Evolutionary conservation across 1,140 invertebrate genomes (phyloP).

Genomic region (Tenebrio molitor): DNA sequence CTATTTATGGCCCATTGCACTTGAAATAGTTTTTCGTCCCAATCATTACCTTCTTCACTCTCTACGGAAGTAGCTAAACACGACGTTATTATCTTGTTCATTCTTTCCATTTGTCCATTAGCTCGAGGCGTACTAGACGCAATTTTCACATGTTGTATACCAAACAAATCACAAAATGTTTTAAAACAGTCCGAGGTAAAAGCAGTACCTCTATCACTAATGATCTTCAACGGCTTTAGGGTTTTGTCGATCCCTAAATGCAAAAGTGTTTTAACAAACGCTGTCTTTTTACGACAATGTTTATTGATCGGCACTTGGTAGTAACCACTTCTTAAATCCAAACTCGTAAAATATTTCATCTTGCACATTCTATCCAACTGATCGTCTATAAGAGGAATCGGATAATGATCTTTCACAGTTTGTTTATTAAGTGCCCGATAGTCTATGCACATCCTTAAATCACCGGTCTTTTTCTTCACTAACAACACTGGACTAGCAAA

Average conservation of each 20-base stretch:
- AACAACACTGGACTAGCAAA: conserved; percentile 61
- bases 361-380: conserved; percentile 56
- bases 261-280: conserved; percentile 45
- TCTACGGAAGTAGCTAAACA: background rate
- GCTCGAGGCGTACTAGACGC: conserved; percentile 56
- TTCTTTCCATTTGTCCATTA: conserved; percentile 56
- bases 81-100: conserved; percentile 49
- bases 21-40: conserved; percentile 40
- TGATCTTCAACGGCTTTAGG: conserved; percentile 38
- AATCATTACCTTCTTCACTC: conserved; percentile 7
- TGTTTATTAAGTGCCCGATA: conserved; percentile 57
- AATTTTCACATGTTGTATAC: conserved; percentile 51
- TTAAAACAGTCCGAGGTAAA: conserved; percentile 54
- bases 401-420: conserved; percentile 58
- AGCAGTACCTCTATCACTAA: conserved; percentile 54
- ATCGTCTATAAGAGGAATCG: conserved; percentile 63
- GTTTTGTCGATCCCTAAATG: conserved; percentile 27
- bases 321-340: conserved; percentile 57
- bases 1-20: conserved; percentile 52
- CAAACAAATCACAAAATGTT: conserved; percentile 51
- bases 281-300: conserved; percentile 59
- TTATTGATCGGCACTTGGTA: conserved; percentile 60
- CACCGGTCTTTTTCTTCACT: conserved; percentile 58
- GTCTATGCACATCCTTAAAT: conserved; percentile 57
- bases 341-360: conserved; percentile 48